Evolutionary conservation across 2,113 vertebrate species (phyloP), one percentile per base, ranked within the genome.

Genomic region (Brachyhypopomus occidentalis): DNA sequence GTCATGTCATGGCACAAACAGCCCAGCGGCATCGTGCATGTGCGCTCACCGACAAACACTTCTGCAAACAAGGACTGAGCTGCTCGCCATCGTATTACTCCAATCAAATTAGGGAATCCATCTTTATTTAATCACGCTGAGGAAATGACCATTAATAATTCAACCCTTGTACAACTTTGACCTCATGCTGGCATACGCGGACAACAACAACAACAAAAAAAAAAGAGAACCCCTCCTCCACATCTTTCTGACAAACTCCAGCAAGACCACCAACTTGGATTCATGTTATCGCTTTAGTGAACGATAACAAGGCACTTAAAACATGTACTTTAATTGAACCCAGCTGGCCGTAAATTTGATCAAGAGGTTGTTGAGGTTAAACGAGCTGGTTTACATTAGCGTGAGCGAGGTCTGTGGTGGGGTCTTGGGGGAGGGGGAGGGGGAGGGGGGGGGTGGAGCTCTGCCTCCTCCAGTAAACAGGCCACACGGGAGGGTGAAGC

Each of bases 211-310:
- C n/a, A n/a, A n/a, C n/a, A n/a, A n/a, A n/a, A n/a, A n/a, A 9
- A 22, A 70, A 41, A 70, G 52, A 55, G 27, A 56, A 67, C 1
- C 6, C 56, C 78, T 38, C 59, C 22, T 52, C 27, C 52, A 69
- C 52, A 74, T 63, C 58, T 64, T 22, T 38, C 63, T 63, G 60
- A 72, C 59, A 58, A 75, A 75, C 66, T 58, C 25, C 38, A 76
- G 20, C 17, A 69, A 81, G 45, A 79, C 78, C 38, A 75, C 71
- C 63, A 78, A 58, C 76, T 38, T 63, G 77, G 79, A 86, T 77
- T 80, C 82, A 80, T 82, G 83, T 86, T 86, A 86, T 86, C 85
- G 48, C 80, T 84, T 81, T 70, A 62, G 72, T 69, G 8, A 75
- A 82, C 56, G 71, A 87, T 75, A 74, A 87, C 41, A 83, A 83